phyloP scores from a whole-genome alignment of 2,113 vertebrate species.

The Tetrax tetrax region DNA sequence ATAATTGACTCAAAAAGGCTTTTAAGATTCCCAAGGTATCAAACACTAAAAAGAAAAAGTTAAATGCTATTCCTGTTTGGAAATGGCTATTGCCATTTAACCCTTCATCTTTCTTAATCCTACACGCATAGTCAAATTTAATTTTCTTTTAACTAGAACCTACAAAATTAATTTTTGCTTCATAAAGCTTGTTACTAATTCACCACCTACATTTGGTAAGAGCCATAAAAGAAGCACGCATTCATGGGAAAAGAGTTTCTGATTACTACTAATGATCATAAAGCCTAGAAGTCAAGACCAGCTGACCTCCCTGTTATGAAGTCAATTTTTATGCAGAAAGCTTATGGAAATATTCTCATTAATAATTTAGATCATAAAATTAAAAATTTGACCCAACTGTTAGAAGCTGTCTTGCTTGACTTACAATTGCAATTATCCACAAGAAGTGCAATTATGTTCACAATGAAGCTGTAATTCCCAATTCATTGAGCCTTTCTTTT shows the following conservation, averaged over 20 bases:
- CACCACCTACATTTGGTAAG: neutral
- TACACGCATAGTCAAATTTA: neutral
- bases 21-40: neutral
- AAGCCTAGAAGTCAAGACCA: neutral
- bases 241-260: neutral
- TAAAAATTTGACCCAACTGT: constrained; percentile 59
- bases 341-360: constrained; percentile 46
- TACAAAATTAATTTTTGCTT: neutral
- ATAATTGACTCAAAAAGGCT: neutral
- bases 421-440: constrained; percentile 62
- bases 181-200: neutral
- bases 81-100: neutral
- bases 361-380: constrained; percentile 73
- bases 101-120: neutral
- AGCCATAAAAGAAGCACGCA: neutral
- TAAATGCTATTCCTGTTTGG: neutral
- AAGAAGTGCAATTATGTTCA: constrained; percentile 29
- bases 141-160: neutral
- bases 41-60: neutral
- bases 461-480: constrained; percentile 42
- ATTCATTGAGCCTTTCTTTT: neutral
- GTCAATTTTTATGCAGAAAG: constrained; percentile 57
- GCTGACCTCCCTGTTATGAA: constrained; percentile 12
- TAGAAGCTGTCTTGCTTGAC: constrained; percentile 64
- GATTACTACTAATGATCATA: neutral